Base-by-base conservation (phyloP, 2,113 vertebrate species). In the Chamaetylas fuelleborni region DNA sequence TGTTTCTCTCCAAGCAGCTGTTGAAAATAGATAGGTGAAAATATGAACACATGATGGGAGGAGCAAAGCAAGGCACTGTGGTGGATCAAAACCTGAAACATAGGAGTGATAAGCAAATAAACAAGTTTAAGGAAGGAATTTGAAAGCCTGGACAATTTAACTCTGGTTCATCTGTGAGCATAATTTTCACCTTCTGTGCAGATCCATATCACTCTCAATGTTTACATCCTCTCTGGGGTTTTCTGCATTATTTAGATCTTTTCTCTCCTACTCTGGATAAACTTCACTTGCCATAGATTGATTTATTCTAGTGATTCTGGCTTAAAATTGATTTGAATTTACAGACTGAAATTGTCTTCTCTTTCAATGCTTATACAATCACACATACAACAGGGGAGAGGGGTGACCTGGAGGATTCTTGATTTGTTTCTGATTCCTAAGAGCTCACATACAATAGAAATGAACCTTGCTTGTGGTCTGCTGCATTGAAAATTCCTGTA, bases 261-360 rank as follows among this genome's bases (percentile, higher is more conserved):
- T 48, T 34, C 4, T 14, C 1, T 5, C 9, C 29, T 53, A 23
- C 6, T 61, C 71, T 47, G 24, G 19, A 54, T 76, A 43, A 83
- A 45, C 19, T 12, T 58, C 6, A 34, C 13, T 80, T 57, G 28
- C 5, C 25, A 85, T 8, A 72, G 19, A 48, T 72, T 84, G 38
- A 29, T 5, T 73, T 62, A 58, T 58, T 85, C 57, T 69, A 53
- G 48, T 69, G 42, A 3, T 34, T 79, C 18, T 77, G 29, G 12
- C 14, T 36, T 82, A 65, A 92, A 88, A 80, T 9, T 72, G 3
- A 11, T 80, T 69, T 76, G 54, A 19, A 86, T 85, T 94, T 92
- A 38, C 29, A 57, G 73, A n/a, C 15, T 10, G 14, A 90, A 95
- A 58, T 50, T 65, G 18, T 18, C 25, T 47, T 72, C 16, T 70